A percentile compares a stretch with the other conserved stretches of the same genome.
phyloP scores from a whole-genome alignment of 37 sponge, comb jelly and placozoan species.

The Chondrilla cf. caribensis region DNA sequence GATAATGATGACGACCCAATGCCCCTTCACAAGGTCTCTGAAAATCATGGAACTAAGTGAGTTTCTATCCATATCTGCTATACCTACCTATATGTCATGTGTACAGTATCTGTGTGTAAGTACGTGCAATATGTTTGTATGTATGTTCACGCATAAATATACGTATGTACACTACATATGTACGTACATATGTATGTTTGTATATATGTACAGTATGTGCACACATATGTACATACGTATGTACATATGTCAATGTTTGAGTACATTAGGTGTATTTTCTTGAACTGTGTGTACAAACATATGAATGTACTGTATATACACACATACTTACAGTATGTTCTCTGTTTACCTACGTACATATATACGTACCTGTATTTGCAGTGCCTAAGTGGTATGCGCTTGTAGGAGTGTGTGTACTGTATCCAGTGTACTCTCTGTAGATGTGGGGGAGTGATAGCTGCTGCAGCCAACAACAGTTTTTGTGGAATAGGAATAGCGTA shows the following conservation, averaged over 20 bases:
- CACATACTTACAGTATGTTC: background rate
- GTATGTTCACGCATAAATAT: background rate
- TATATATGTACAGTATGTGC: too few species aligned
- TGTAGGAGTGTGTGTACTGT: background rate
- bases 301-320: background rate
- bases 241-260: background rate
- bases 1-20: constrained; percentile 57
- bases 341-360: constrained; percentile 11
- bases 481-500: constrained; percentile 85
- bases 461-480: constrained; percentile 54
- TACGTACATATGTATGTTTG: background rate
- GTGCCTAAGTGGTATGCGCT: background rate
- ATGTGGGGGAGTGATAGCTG: constrained; percentile 79
- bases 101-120: too few species aligned
- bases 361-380: background rate
- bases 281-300: background rate
- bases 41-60: constrained; percentile 76
- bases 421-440: constrained; percentile 7
- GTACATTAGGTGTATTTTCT: background rate
- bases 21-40: constrained; percentile 35
- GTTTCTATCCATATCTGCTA: background rate
- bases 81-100: background rate
- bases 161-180: too few species aligned
- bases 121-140: too few species aligned
- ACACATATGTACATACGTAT: constrained; percentile 2